Evolutionary conservation across 2,113 vertebrate species (phyloP).

Genomic region (Sula dactylatra): DNA sequence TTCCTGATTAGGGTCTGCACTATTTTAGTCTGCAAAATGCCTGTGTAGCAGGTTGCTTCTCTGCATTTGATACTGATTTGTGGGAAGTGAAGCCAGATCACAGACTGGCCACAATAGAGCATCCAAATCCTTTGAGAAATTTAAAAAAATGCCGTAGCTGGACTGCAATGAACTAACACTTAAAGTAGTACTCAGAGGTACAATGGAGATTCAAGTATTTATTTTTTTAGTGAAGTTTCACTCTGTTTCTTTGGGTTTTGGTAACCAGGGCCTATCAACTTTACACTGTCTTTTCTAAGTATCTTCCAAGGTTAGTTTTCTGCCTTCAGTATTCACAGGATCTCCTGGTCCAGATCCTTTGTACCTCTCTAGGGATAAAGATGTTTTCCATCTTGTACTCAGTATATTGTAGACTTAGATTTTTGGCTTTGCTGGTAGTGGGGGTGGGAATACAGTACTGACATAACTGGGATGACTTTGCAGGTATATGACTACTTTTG

Average conservation of each 20-base stretch:
- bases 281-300: neutral
- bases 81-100: constrained; percentile 57
- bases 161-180: neutral
- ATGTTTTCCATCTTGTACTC: neutral
- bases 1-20: constrained; percentile 75
- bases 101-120: constrained; percentile 17
- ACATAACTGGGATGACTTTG: neutral
- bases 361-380: neutral
- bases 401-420: neutral
- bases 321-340: neutral
- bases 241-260: neutral
- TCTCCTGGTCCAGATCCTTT: neutral
- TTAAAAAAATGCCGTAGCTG: neutral
- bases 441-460: neutral
- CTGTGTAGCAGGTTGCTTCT: constrained; percentile 50
- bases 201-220: neutral
- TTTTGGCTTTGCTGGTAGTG: neutral
- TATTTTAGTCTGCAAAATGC: constrained; percentile 75
- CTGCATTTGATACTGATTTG: constrained; percentile 59
- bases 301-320: neutral
- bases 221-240: neutral
- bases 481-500: neutral
- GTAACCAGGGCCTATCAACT: neutral
- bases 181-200: neutral
- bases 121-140: constrained; percentile 55